phyloP scores from a whole-genome alignment of 2,797 vertebrate species.

The Danio tinwini region DNA sequence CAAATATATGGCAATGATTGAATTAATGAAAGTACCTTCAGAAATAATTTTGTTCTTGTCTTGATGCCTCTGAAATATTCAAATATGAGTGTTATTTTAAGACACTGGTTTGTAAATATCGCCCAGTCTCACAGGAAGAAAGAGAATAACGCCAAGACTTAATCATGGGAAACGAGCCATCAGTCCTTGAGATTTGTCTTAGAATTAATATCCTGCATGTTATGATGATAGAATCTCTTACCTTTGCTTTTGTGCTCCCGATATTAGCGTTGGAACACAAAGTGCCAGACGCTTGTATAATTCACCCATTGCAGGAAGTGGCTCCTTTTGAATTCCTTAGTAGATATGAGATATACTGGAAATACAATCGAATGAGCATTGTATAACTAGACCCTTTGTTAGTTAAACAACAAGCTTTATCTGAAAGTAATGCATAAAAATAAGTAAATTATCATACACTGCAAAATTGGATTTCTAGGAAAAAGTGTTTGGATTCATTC shows the following conservation, averaged over 20 bases:
- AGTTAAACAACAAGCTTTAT: background rate
- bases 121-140: slow-evolving; percentile 36
- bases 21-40: background rate
- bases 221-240: slow-evolving; percentile 36
- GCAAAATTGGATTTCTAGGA: background rate
- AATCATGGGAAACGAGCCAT: slow-evolving; percentile 36
- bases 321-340: background rate
- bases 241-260: slow-evolving; percentile 20
- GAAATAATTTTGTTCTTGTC: background rate
- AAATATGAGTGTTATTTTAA: background rate
- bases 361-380: slow-evolving; percentile 8
- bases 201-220: slow-evolving; percentile 45
- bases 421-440: slow-evolving; percentile 25
- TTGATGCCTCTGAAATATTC: slow-evolving; percentile 13
- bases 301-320: slow-evolving; percentile 24
- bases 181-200: slow-evolving; percentile 41
- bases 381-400: slow-evolving; percentile 1
- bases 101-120: slow-evolving; percentile 26
- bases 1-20: background rate
- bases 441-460: background rate
- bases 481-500: background rate
- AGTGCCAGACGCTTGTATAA: background rate
- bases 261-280: slow-evolving; percentile 15
- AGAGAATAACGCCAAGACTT: slow-evolving; percentile 32
- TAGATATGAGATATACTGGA: slow-evolving; percentile 9